Percentiles rank a stretch among this genome's conserved stretches.
Conservation (phyloP, 2,113 vertebrate species). For the Passer montanus region DNA sequence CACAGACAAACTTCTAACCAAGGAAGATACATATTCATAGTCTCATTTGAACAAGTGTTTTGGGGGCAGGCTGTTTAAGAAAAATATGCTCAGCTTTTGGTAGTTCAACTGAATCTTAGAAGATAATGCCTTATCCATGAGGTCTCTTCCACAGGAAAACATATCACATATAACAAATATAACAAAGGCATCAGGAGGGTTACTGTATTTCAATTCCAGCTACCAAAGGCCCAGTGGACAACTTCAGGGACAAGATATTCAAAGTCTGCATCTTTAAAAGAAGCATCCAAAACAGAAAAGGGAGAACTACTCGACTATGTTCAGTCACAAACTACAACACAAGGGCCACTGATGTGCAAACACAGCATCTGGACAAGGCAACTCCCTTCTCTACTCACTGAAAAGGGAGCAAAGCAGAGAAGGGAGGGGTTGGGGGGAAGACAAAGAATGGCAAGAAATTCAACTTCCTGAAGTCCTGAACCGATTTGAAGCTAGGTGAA, state of each 20-base stretch:
- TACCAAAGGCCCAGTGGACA: not conserved
- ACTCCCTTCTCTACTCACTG: not conserved
- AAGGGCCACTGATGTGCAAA: not conserved
- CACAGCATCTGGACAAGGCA: not conserved
- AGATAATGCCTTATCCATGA: not conserved
- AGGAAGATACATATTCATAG: not conserved
- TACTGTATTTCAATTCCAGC: not conserved
- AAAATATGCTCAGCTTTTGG: not conserved
- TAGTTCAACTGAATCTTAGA: not conserved
- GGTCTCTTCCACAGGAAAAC: not conserved
- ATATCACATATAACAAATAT: not conserved
- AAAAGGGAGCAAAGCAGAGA: not conserved
- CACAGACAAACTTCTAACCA: not conserved
- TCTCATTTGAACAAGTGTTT: not conserved
- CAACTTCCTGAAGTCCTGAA: not conserved
- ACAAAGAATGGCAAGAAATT: not conserved
- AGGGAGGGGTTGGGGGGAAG: rapidly evolving
- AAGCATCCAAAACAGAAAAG: not conserved
- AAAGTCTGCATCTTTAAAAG: not conserved
- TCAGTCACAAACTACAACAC: not conserved
- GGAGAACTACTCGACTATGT: not conserved
- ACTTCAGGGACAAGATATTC: not conserved
- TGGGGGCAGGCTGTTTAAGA: not conserved
- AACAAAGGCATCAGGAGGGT: not conserved
- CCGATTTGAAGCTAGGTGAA: not conserved